phyloP scores from a whole-genome alignment of 1,140 invertebrate species.

The Eubasilissa regina region DNA sequence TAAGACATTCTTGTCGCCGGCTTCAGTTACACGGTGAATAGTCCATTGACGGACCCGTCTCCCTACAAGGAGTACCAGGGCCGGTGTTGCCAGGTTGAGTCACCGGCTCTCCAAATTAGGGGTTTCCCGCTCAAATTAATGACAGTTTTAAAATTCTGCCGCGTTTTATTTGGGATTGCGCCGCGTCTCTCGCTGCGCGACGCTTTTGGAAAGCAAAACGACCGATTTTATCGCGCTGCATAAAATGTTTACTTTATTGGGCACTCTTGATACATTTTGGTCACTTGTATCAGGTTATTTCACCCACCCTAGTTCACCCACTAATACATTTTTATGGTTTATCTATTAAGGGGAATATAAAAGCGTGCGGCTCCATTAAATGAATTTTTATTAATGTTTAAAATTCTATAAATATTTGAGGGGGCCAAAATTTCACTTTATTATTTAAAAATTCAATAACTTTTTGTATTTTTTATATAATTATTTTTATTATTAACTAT shows the following conservation, averaged over 20 bases:
- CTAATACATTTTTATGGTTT: too few species aligned
- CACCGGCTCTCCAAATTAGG: slow-evolving; percentile 10
- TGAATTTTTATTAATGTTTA: too few species aligned
- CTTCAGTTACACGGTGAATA: not conserved
- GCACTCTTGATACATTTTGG: not conserved
- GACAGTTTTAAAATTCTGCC: slow-evolving; percentile 3
- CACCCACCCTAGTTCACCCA: not conserved
- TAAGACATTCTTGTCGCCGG: not conserved
- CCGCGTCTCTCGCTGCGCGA: too few species aligned
- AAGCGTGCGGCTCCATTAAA: too few species aligned
- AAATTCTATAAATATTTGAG: too few species aligned
- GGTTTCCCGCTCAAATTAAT: slow-evolving; percentile 21
- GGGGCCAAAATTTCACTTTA: too few species aligned
- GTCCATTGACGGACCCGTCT: not conserved
- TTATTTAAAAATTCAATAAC: too few species aligned
- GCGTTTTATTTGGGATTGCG: not conserved
- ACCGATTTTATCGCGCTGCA: slow-evolving; percentile 1
- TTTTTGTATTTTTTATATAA: too few species aligned
- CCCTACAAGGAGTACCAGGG: slow-evolving; percentile 4
- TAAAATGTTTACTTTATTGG: not conserved
- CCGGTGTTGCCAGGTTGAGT: slow-evolving; percentile 9
- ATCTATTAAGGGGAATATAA: too few species aligned
- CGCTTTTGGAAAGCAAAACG: not conserved
- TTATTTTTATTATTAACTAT: too few species aligned
- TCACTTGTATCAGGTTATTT: not conserved